Evolutionary conservation across 2,113 vertebrate genomes (phyloP).

Genomic region (Triplophysa siluroides): DNA sequence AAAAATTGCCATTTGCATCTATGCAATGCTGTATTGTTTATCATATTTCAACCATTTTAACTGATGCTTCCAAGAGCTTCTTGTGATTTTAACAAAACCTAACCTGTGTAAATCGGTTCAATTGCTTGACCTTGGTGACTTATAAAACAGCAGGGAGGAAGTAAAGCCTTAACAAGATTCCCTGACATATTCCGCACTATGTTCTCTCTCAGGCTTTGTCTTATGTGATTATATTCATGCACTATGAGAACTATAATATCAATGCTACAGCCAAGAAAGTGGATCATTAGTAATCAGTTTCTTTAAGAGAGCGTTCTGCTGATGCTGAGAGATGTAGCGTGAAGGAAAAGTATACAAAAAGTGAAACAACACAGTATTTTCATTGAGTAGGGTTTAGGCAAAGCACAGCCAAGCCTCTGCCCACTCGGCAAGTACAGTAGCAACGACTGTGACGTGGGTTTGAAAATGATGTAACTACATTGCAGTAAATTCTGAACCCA

Average conservation of each 20-base stretch:
- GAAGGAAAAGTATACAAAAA: background rate
- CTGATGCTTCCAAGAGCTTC: too few species aligned
- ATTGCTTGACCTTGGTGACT: too few species aligned
- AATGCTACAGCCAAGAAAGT: background rate
- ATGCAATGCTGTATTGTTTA: too few species aligned
- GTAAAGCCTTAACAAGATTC: too few species aligned
- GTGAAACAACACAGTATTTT: background rate
- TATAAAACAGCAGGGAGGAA: too few species aligned
- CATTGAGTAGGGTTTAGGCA: background rate
- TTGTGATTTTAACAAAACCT: too few species aligned
- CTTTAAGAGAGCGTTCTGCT: background rate
- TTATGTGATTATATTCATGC: background rate
- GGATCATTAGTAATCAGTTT: background rate
- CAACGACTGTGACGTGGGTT: background rate
- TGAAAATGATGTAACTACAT: constrained; percentile 1
- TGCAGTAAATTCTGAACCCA: background rate
- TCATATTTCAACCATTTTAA: too few species aligned
- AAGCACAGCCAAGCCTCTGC: background rate
- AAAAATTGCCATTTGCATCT: too few species aligned
- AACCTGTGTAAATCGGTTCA: too few species aligned
- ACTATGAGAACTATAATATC: background rate
- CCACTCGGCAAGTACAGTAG: background rate
- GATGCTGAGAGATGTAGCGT: background rate
- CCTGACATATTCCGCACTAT: background rate
- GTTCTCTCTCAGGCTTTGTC: background rate